These are phyloP conservation scores for Scaptomyza caliginosa DNA, from an alignment of 2,888 invertebrate genomes.

Conservation along the genomic window DNA sequence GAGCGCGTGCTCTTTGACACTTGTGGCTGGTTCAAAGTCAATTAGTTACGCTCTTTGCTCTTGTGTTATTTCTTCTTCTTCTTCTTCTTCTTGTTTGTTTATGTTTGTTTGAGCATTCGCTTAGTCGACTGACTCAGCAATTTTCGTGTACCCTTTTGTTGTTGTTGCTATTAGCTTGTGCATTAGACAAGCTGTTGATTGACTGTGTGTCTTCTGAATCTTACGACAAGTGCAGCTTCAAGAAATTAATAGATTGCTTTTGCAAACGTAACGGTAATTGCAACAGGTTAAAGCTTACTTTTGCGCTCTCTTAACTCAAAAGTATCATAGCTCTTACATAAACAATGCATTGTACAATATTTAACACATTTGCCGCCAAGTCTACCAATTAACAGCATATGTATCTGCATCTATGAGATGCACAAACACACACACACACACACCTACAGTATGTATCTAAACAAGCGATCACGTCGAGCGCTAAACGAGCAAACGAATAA, in stretches of 20 bases:
- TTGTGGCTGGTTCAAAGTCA: slow-evolving; percentile 54
- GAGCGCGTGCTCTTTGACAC: slow-evolving; percentile 40
- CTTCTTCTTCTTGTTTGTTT: slow-evolving; percentile 57
- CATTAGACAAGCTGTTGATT: slow-evolving; percentile 27
- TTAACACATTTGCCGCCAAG: slow-evolving; percentile 64
- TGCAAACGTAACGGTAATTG: slow-evolving; percentile 9
- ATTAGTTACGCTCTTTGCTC: slow-evolving; percentile 68
- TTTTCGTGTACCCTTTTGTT: slow-evolving; percentile 16
- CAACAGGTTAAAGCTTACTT: background rate
- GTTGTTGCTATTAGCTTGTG: slow-evolving; percentile 12
- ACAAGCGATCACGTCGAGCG: slow-evolving; percentile 62
- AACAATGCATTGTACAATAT: slow-evolving; percentile 16
- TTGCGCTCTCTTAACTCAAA: background rate
- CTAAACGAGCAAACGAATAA: slow-evolving; percentile 41
- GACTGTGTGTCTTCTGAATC: slow-evolving; percentile 12
- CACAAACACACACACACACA: background rate
- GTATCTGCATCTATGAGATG: slow-evolving; percentile 31
- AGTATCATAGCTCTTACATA: background rate
- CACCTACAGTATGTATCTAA: slow-evolving; percentile 61
- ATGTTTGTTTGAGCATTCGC: slow-evolving; percentile 53
- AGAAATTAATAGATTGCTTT: no score
- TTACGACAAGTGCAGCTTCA: slow-evolving; percentile 2
- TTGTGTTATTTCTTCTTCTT: slow-evolving; percentile 10
- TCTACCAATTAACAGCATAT: slow-evolving; percentile 56
- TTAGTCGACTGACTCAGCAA: slow-evolving; percentile 47